phyloP scores from a whole-genome alignment of 2,888 invertebrate genomes.

The Oscheius sp. region DNA sequence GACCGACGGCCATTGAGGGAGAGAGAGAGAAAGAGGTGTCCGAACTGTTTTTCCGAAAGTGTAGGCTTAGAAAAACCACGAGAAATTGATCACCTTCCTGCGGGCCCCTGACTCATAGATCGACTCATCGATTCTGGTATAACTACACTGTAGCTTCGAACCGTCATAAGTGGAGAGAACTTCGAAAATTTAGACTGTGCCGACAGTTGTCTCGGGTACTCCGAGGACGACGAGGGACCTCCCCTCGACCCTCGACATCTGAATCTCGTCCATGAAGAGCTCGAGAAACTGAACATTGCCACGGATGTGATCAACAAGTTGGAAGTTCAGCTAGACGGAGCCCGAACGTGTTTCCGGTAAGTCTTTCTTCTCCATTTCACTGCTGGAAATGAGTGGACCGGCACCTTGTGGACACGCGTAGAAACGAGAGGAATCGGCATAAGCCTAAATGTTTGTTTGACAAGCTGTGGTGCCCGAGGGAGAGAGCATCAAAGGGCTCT shows the following conservation, averaged over 20 bases:
- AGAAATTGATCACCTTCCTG: too few relatives aligned
- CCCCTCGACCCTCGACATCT: constrained; percentile 64
- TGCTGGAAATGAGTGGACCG: constrained; percentile 10
- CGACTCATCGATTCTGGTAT: too few relatives aligned
- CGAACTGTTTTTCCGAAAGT: too few relatives aligned
- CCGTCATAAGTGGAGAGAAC: too few relatives aligned
- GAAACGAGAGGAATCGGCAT: constrained; percentile 11
- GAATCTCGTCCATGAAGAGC: constrained; percentile 74
- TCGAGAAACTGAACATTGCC: constrained; percentile 75
- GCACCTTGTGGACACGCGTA: constrained; percentile 14
- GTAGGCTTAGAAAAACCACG: too few relatives aligned
- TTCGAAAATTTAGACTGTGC: constrained; percentile 23
- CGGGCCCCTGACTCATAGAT: too few relatives aligned
- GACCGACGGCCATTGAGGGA: background rate
- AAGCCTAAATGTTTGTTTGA: constrained; percentile 32
- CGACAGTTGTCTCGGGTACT: constrained; percentile 39
- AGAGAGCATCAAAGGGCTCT: background rate
- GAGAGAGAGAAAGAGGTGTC: too few relatives aligned
- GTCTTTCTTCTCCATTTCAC: background rate
- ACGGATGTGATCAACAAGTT: constrained; percentile 76
- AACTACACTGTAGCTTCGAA: too few relatives aligned
- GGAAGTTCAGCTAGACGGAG: constrained; percentile 74
- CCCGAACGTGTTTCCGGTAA: constrained; percentile 66
- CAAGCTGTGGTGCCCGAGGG: background rate
- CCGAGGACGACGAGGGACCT: constrained; percentile 53